Evolutionary conservation across 1,140 invertebrate genomes (phyloP), one percentile per base, ranked within the genome.

Genomic region (Leucophenga varia): DNA sequence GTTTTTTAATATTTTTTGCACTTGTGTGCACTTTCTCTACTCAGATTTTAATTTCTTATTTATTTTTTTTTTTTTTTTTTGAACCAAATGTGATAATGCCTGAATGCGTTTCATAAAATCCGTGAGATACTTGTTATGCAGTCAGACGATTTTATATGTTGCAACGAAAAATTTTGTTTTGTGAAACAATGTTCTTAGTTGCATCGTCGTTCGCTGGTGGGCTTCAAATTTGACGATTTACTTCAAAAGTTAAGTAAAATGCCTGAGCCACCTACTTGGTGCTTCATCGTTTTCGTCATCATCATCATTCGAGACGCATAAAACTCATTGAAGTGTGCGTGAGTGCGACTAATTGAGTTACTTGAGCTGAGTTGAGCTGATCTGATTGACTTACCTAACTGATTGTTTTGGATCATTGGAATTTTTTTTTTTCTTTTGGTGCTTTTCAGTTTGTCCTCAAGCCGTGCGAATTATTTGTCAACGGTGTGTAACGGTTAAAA

Each of bases 391-490:
- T 25, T n/a, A n/a, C n/a, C n/a, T n/a, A 10, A 25, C 22, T 25
- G 22, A 25, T 10, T 25, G 10, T 6, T 25, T 25, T 25, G 22
- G 49, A 47, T 44, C 49, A 36, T 59, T 58, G 10, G 5, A 6
- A 25, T 25, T 5, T 5, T 25, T 25, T 10, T 5, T 5, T 10
- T 25, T 25, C 5, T 6, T 25, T 25, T 10, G 5, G 22, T 25
- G 22, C 22, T 10, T 5, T 25, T 25, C 22, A 10, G 22, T 10
- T 25, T 25, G 22, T n/a, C n/a, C n/a, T n/a, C n/a, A n/a, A 53
- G 59, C 59, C 63, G 63, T 67, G 63, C 63, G 63, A 67, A 67
- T 67, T 63, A 52, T 63, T 67, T 67, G 63, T 63, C 59, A 67
- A 63, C 48, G n/a, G n/a, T n/a, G 41, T 58, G 37, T 67, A 67